Percentiles rank a stretch among this genome's conserved stretches.
phyloP scores from a whole-genome alignment of 1,140 invertebrate genomes.

The Heliconius nattereri region DNA sequence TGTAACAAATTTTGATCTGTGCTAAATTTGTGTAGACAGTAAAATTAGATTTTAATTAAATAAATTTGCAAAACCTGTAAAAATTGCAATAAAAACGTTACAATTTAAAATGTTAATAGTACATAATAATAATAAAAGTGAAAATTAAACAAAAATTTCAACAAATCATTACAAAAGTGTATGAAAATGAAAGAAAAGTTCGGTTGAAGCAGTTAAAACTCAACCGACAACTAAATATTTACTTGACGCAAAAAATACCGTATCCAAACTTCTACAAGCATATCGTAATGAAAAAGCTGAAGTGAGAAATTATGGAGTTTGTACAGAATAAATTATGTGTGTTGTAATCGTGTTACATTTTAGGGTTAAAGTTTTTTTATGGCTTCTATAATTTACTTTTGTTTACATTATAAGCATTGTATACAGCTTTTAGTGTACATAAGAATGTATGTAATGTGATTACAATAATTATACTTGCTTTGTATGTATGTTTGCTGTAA shows the following conservation, averaged over 20 bases:
- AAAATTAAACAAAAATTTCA: not conserved
- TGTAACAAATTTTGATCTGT: not conserved
- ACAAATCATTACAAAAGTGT: constrained; percentile 15
- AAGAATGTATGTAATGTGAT: not conserved
- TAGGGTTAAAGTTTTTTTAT: not conserved
- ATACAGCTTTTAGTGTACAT: not conserved
- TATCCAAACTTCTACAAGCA: constrained; percentile 27
- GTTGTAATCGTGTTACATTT: not conserved
- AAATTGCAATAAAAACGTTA: not conserved
- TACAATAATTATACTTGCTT: not conserved
- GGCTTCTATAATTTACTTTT: not conserved
- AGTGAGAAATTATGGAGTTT: constrained; percentile 17
- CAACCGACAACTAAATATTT: constrained; percentile 5
- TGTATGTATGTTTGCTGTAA: not conserved
- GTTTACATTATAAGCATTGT: not conserved
- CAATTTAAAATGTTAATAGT: constrained; percentile 1
- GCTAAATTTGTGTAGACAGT: not conserved
- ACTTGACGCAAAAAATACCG: constrained; percentile 16
- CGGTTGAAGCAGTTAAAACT: constrained; percentile 9
- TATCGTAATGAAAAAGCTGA: constrained; percentile 24
- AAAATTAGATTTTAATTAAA: not conserved
- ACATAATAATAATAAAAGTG: not conserved
- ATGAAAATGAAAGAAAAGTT: constrained; percentile 18
- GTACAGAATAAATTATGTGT: constrained; percentile 9
- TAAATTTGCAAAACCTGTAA: not conserved